Percentiles rank a stretch among this genome's conserved stretches.
Evolutionary conservation across 2,888 invertebrate species (phyloP).

Genomic region (Beris morrisii): DNA sequence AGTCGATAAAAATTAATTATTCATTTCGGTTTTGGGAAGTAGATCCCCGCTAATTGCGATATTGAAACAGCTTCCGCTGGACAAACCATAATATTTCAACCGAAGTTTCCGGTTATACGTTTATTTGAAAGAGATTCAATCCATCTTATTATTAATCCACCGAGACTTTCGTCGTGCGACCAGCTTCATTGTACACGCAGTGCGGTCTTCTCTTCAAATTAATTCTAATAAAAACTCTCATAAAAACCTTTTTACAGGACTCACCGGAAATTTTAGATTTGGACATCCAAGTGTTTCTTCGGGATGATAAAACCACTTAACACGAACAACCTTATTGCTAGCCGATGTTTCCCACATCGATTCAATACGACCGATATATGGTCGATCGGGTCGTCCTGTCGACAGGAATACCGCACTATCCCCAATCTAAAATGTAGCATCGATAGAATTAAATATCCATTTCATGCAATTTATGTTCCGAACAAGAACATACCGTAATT

Average conservation of each 20-base stretch:
- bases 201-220: no score
- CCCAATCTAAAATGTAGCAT: constrained; percentile 67
- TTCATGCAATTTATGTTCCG: constrained; percentile 1
- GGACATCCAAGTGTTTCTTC: constrained; percentile 85
- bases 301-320: constrained; percentile 96
- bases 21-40: no score
- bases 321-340: constrained; percentile 86
- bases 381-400: constrained; percentile 86
- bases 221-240: neutral
- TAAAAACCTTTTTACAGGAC: constrained; percentile 10
- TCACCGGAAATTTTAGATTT: constrained; percentile 76
- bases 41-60: no score
- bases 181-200: no score
- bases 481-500: constrained; percentile 63
- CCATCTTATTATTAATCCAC: no score
- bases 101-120: no score
- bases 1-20: no score
- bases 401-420: constrained; percentile 96
- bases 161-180: no score
- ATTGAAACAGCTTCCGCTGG: no score
- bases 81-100: no score
- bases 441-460: constrained; percentile 2
- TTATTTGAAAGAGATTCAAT: no score
- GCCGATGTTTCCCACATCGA: constrained; percentile 90
- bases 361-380: constrained; percentile 90